These are phyloP conservation scores for Meloidogyne hapla DNA, from an alignment of 1,140 invertebrate species.

Conservation along the genomic window DNA sequence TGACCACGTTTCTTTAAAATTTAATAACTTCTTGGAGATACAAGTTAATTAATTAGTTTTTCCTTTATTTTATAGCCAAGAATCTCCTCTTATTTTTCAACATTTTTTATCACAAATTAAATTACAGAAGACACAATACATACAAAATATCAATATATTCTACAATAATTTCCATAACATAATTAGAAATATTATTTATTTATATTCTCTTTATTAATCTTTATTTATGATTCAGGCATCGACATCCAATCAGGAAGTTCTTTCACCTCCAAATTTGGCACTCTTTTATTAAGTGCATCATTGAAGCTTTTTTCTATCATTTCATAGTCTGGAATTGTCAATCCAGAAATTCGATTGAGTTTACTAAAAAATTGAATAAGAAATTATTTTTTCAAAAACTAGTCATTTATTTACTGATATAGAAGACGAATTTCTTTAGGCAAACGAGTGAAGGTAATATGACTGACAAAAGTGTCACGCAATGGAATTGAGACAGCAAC, in stretches of 20 bases:
- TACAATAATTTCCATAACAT: too few species aligned
- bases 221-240: neutral
- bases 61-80: too few species aligned
- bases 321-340: neutral
- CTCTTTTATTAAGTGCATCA: neutral
- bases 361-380: neutral
- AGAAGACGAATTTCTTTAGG: slow-evolving; percentile 16
- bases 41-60: too few species aligned
- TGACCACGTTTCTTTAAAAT: too few species aligned
- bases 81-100: too few species aligned
- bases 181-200: too few species aligned
- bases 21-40: too few species aligned
- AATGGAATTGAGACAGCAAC: neutral
- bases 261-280: neutral
- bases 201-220: too few species aligned
- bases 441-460: neutral
- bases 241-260: neutral
- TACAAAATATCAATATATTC: too few species aligned
- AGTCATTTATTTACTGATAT: neutral
- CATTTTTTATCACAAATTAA: too few species aligned
- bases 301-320: neutral
- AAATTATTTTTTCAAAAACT: neutral
- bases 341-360: neutral
- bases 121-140: too few species aligned
- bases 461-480: neutral